Conservation (phyloP, 1,140 invertebrate genomes). For the Leptinotarsa defecta region DNA sequence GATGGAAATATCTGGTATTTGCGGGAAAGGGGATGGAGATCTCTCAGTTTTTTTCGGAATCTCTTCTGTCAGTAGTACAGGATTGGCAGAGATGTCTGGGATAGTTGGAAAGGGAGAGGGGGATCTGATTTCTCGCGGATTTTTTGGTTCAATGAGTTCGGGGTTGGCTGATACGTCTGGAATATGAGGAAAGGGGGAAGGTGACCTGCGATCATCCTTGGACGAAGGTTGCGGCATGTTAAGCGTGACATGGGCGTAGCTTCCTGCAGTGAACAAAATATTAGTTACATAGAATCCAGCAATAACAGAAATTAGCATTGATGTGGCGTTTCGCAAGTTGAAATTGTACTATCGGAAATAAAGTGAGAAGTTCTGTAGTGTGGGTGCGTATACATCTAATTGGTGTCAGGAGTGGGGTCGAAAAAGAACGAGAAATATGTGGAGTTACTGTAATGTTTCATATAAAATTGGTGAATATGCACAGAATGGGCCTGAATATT, state of each 20-base stretch:
- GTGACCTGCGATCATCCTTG: conserved; percentile 29
- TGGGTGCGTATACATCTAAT: too few species aligned
- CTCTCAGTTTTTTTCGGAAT: conserved; percentile 27
- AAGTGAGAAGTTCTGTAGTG: too few species aligned
- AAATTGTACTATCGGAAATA: too few species aligned
- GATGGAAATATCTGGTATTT: conserved; percentile 44
- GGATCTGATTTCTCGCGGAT: conserved; percentile 35
- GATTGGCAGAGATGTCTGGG: conserved; percentile 43
- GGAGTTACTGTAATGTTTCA: too few species aligned
- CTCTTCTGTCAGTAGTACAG: conserved; percentile 36
- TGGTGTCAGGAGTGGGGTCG: too few species aligned
- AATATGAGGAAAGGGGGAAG: conserved; percentile 49
- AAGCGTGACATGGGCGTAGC: conserved; percentile 40
- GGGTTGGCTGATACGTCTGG: conserved; percentile 45
- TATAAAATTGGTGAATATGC: too few species aligned
- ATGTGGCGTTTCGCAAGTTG: too few species aligned
- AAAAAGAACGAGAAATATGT: too few species aligned
- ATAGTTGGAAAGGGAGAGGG: conserved; percentile 50
- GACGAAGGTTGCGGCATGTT: conserved; percentile 32
- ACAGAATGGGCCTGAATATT: too few species aligned
- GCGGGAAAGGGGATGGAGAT: conserved; percentile 45
- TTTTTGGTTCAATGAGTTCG: conserved; percentile 33
- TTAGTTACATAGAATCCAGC: neutral
- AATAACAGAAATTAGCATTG: neutral
- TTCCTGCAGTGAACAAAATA: conserved; percentile 40